phyloP scores from a whole-genome alignment of 2,797 vertebrate species.

The Hypotaenidia okinawae region DNA sequence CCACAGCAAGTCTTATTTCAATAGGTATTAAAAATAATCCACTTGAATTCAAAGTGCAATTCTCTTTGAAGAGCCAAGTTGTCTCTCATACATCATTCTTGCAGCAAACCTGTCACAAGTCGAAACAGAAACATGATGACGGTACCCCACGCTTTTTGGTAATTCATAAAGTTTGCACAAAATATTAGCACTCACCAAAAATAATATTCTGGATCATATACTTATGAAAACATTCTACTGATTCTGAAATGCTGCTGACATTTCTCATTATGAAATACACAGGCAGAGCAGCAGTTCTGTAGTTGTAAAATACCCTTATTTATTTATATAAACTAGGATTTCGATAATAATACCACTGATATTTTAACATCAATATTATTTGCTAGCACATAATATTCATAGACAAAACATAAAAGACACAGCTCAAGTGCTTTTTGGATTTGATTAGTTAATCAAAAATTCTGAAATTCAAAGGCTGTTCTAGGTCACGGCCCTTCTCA shows the following conservation, averaged over 20 bases:
- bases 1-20: not conserved
- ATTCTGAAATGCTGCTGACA: slow-evolving; percentile 6
- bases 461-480: not conserved
- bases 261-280: not conserved
- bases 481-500: not conserved
- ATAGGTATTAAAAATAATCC: not conserved
- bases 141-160: not conserved
- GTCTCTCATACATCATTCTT: not conserved
- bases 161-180: slow-evolving; percentile 12
- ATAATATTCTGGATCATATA: not conserved
- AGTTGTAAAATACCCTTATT: not conserved
- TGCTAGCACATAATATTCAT: not conserved
- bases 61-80: not conserved
- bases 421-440: not conserved
- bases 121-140: not conserved
- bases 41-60: not conserved
- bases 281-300: not conserved
- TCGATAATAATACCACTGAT: not conserved
- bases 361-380: not conserved
- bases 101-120: not conserved
- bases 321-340: not conserved
- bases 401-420: not conserved
- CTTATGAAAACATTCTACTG: not conserved
- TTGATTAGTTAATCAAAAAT: not conserved
- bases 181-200: slow-evolving; percentile 21